A percentile compares a stretch with the other conserved stretches of the same genome.
phyloP scores from a whole-genome alignment of 2,113 vertebrate genomes.

The Ctenomys sociabilis region DNA sequence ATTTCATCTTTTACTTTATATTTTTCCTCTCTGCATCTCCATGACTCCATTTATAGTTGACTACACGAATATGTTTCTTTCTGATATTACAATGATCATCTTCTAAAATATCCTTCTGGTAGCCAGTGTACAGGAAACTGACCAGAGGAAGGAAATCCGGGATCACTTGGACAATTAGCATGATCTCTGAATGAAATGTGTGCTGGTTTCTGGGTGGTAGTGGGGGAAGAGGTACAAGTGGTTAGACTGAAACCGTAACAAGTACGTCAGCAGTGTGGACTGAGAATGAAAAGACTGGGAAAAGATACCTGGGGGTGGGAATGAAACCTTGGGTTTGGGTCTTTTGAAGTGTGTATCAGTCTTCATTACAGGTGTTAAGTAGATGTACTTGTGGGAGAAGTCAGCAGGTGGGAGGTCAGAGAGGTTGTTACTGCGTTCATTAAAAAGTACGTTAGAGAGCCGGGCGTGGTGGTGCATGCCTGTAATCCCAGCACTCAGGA shows the following conservation, averaged over 20 bases:
- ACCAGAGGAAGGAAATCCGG: background rate
- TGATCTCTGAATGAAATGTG: background rate
- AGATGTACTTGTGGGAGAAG: background rate
- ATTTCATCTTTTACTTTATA: background rate
- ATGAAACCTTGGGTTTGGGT: background rate
- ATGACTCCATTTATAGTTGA: background rate
- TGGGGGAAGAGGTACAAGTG: background rate
- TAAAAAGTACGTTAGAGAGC: background rate
- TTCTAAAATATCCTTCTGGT: background rate
- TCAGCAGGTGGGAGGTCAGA: background rate
- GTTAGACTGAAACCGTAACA: background rate
- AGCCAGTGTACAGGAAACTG: fast-evolving
- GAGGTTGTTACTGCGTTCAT: too few species aligned
- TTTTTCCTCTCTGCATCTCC: background rate
- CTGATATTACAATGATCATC: background rate
- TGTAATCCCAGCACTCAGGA: too few species aligned
- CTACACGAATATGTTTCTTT: background rate
- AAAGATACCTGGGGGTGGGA: background rate
- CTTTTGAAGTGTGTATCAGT: background rate
- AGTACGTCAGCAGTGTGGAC: too few species aligned
- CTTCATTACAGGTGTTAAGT: background rate
- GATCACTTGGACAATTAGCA: background rate
- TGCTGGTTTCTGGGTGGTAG: background rate
- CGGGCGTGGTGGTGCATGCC: too few species aligned
- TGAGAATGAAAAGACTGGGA: background rate